A percentile compares a stretch with the other conserved stretches of the same genome.
These are phyloP conservation scores for Drosophila setosimentum DNA, from an alignment of 2,888 invertebrate species.

Conservation along the genomic window DNA sequence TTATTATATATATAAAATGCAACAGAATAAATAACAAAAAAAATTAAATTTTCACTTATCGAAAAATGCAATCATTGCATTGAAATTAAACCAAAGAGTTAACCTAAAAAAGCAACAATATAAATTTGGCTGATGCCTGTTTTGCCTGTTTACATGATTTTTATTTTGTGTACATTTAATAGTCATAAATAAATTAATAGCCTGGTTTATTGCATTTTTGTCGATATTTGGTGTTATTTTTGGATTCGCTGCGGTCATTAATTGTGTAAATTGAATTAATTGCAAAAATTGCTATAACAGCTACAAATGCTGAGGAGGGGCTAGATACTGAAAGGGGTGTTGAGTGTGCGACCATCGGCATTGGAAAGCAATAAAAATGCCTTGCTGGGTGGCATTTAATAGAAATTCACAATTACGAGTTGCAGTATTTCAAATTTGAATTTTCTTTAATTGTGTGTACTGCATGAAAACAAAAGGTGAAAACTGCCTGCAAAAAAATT, in stretches of 20 bases:
- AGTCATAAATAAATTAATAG: conserved; percentile 78
- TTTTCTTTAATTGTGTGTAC: conserved; percentile 5
- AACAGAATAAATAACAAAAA: neutral
- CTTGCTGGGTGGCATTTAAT: conserved; percentile 33
- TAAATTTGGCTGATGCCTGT: conserved; percentile 3
- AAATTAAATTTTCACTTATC: neutral
- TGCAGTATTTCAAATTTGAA: conserved; percentile 25
- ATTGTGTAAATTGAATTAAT: conserved; percentile 76
- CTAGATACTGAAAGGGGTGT: no score
- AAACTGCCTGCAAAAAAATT: conserved; percentile 54
- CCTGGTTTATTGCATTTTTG: conserved; percentile 63
- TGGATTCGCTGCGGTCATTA: conserved; percentile 56
- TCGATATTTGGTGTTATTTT: conserved; percentile 27
- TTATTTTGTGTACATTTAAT: conserved; percentile 62
- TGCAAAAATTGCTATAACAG: conserved; percentile 63
- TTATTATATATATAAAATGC: neutral
- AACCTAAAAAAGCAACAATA: neutral
- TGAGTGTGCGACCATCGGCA: conserved; percentile 22
- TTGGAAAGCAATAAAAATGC: conserved; percentile 69
- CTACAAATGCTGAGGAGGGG: conserved; percentile 10
- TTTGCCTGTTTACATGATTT: conserved; percentile 36
- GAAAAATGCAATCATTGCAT: conserved; percentile 4
- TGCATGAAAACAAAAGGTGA: conserved; percentile 40
- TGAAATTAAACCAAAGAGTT: neutral
- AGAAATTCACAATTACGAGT: conserved; percentile 33